These are phyloP conservation scores for Drymodes brunneopygia DNA, from an alignment of 2,113 vertebrate genomes.

Conservation along the genomic window DNA sequence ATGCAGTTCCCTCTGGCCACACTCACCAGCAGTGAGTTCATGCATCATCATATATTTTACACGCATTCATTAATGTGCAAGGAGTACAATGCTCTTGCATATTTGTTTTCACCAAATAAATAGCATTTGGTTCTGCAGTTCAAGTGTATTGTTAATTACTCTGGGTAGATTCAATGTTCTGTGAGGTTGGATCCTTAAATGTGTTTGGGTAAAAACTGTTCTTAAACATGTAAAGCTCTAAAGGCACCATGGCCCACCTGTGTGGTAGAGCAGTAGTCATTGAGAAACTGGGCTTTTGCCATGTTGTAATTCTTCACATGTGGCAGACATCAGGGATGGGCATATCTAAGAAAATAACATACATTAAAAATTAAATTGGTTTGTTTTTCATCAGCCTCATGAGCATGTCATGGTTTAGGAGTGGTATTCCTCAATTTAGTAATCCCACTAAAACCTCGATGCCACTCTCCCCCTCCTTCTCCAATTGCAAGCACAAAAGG, in stretches of 20 bases:
- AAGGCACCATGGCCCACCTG: accelerated
- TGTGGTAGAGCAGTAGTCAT: neutral
- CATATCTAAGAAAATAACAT: neutral
- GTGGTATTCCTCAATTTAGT: neutral
- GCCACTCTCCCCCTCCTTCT: accelerated
- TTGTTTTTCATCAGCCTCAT: neutral
- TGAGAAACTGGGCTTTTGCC: neutral
- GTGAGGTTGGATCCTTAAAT: neutral
- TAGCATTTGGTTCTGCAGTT: neutral
- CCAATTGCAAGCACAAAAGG: neutral
- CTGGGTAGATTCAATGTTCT: neutral
- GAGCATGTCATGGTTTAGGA: neutral
- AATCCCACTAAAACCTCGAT: accelerated
- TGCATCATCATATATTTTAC: neutral
- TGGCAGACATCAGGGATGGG: neutral
- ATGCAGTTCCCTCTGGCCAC: neutral
- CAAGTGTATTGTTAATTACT: neutral
- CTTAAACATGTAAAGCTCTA: neutral
- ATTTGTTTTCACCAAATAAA: neutral
- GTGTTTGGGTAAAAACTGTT: neutral
- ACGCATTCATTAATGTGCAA: neutral
- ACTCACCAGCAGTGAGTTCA: neutral
- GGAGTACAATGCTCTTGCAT: neutral
- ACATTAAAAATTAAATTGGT: neutral
- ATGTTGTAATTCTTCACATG: neutral